phyloP scores from a whole-genome alignment of 1,140 invertebrate species.

The Achatina immaculata region DNA sequence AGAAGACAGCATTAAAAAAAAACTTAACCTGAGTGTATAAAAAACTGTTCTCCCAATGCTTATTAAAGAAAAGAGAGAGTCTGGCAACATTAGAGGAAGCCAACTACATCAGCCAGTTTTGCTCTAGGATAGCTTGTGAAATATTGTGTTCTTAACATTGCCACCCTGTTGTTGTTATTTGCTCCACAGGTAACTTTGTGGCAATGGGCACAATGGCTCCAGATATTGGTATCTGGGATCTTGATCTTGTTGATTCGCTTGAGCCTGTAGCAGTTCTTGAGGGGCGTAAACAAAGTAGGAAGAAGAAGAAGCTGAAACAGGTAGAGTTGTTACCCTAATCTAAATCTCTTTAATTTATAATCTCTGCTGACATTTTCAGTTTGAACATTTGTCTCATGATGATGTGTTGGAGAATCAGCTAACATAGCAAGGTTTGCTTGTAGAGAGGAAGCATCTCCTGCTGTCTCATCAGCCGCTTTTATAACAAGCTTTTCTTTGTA shows the following conservation, averaged over 20 bases:
- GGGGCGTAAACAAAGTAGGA: slow-evolving; percentile 79
- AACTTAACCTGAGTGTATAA: too few relatives aligned
- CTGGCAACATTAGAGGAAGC: too few relatives aligned
- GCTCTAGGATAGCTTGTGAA: too few relatives aligned
- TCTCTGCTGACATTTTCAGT: neutral
- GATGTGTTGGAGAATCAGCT: neutral
- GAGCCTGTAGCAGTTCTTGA: slow-evolving; percentile 87
- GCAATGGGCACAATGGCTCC: slow-evolving; percentile 93
- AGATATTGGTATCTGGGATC: slow-evolving; percentile 93
- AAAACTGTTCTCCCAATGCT: too few relatives aligned
- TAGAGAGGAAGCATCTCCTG: neutral
- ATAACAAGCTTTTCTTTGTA: too few relatives aligned
- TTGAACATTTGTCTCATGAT: neutral
- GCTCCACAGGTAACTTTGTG: slow-evolving; percentile 71
- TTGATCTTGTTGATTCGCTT: slow-evolving; percentile 90
- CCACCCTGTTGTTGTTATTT: neutral
- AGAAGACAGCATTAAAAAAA: too few relatives aligned
- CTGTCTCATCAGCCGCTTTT: too few relatives aligned
- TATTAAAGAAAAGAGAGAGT: too few relatives aligned
- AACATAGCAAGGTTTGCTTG: neutral
- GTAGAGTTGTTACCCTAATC: neutral
- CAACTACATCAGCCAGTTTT: too few relatives aligned
- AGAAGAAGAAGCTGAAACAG: slow-evolving; percentile 72
- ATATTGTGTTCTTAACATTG: too few relatives aligned
- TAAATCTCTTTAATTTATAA: neutral